These are phyloP conservation scores for Tenthredo distinguenda DNA, from an alignment of 2,888 invertebrate species.

Conservation along the genomic window DNA sequence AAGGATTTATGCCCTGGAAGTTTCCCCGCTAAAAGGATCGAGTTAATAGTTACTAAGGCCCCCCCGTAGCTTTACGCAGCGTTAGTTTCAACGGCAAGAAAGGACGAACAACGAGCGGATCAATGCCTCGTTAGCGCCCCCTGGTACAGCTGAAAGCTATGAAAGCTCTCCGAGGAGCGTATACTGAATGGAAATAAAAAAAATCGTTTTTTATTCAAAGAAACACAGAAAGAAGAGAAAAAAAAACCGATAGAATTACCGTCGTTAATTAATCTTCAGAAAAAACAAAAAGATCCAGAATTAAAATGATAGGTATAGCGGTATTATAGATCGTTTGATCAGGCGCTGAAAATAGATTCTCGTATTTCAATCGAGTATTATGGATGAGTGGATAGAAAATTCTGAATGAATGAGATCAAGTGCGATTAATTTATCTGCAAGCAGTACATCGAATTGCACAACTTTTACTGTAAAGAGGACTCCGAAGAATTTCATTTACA, in stretches of 20 bases:
- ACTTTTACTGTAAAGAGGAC: neutral
- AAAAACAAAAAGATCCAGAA: neutral
- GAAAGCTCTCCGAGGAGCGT: neutral
- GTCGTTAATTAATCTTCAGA: neutral
- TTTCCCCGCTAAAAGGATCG: conserved; percentile 28
- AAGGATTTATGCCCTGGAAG: conserved; percentile 14
- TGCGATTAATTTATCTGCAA: neutral
- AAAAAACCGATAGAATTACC: too few species aligned
- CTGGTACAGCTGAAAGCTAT: neutral
- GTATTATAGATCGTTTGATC: too few species aligned
- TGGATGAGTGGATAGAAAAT: neutral
- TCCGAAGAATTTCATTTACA: neutral
- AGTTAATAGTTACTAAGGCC: conserved; percentile 35
- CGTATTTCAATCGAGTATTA: neutral
- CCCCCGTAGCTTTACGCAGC: conserved; percentile 20
- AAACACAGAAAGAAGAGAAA: neutral
- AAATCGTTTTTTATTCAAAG: neutral
- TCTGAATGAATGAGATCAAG: neutral
- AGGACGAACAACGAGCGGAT: conserved; percentile 13
- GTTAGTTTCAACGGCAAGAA: conserved; percentile 35
- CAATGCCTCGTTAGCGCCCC: conserved; percentile 21
- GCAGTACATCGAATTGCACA: neutral
- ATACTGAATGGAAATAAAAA: neutral
- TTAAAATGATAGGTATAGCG: neutral
- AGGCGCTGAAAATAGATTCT: too few species aligned